Evolutionary conservation across 1,140 invertebrate genomes (phyloP).

Genomic region (Brevipalpus yothersi): DNA sequence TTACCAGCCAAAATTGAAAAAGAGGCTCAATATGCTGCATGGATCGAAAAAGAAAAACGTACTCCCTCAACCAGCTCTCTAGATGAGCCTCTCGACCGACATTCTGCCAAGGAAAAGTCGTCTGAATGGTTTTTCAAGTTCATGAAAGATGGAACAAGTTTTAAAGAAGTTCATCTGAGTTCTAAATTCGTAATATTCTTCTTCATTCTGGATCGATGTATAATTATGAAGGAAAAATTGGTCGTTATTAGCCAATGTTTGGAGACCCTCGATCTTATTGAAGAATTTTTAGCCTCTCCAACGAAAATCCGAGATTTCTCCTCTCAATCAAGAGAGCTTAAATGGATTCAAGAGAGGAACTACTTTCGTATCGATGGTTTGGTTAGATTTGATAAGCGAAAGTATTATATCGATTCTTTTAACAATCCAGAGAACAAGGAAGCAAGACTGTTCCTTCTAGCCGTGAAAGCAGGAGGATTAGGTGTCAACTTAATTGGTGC

Average conservation of each 20-base stretch:
- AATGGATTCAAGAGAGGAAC: background rate
- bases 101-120: background rate
- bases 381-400: background rate
- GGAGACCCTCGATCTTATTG: background rate
- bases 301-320: background rate
- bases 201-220: background rate
- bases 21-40: background rate
- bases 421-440: background rate
- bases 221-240: background rate
- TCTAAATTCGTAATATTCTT: background rate
- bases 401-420: background rate
- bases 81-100: no score
- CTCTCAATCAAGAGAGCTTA: background rate
- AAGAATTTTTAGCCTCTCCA: background rate
- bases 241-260: background rate
- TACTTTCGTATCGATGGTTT: background rate
- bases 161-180: background rate
- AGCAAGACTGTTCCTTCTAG: constrained; percentile 38
- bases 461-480: constrained; percentile 84
- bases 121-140: background rate
- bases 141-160: background rate
- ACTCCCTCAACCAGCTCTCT: no score
- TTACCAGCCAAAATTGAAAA: background rate
- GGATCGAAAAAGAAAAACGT: no score
- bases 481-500: no score